Percentiles rank a stretch among this genome's conserved stretches.
phyloP scores from a whole-genome alignment of 2,888 invertebrate species.

The Drosophila incognita region DNA sequence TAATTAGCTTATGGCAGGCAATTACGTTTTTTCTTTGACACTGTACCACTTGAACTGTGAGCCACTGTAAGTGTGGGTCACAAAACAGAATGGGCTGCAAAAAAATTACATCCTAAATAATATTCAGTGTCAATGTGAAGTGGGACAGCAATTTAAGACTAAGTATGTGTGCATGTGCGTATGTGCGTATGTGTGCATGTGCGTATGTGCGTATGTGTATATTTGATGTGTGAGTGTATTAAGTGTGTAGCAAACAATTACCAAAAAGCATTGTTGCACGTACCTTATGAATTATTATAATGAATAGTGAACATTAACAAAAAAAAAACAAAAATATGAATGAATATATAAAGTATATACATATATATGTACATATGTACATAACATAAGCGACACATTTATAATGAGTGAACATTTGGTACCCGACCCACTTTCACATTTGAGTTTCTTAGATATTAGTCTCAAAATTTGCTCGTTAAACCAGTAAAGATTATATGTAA shows the following conservation, averaged over 20 bases:
- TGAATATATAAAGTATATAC: neutral
- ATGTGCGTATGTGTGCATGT: neutral
- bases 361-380: neutral
- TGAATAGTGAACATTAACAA: constrained; percentile 20
- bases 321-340: constrained; percentile 3
- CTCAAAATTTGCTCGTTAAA: neutral
- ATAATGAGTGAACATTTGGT: neutral
- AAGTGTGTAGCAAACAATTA: constrained; percentile 31
- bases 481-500: neutral
- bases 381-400: constrained; percentile 1
- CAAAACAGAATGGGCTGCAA: constrained; percentile 7
- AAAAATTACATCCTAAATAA: constrained; percentile 47
- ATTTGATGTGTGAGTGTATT: neutral
- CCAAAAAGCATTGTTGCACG: constrained; percentile 6
- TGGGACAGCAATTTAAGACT: neutral
- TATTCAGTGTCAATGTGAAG: constrained; percentile 69
- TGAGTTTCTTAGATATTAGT: neutral
- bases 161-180: neutral
- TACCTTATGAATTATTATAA: constrained; percentile 15
- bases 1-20: no score
- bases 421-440: constrained; percentile 4
- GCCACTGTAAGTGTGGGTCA: constrained; percentile 6
- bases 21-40: no score
- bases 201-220: neutral
- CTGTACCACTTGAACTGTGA: no score